phyloP scores from a whole-genome alignment of 2,113 vertebrate species.

The Cephalopholis sonnerati region DNA sequence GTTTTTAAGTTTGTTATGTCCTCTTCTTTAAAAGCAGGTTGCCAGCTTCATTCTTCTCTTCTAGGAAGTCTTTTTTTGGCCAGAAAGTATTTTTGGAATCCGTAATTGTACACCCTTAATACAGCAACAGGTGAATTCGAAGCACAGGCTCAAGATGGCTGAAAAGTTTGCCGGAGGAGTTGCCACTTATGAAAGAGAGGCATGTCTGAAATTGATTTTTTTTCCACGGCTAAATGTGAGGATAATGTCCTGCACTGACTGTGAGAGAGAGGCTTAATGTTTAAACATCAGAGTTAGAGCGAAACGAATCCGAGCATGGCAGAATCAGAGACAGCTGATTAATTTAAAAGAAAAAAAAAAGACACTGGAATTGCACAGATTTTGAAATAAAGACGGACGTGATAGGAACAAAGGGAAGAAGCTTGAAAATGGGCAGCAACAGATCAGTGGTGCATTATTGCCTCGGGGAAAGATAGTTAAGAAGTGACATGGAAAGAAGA shows the following conservation, averaged over 20 bases:
- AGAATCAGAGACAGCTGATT: slow-evolving; percentile 49
- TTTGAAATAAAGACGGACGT: slow-evolving; percentile 15
- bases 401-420: slow-evolving; percentile 42
- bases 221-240: slow-evolving; percentile 12
- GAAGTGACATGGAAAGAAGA: slow-evolving; percentile 22
- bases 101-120: slow-evolving; percentile 56
- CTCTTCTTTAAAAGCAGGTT: background rate
- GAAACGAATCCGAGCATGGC: slow-evolving; percentile 17
- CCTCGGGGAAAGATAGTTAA: slow-evolving; percentile 36
- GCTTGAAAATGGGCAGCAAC: slow-evolving; percentile 11
- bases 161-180: slow-evolving; percentile 8
- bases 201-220: background rate
- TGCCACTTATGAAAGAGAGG: slow-evolving; percentile 12
- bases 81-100: slow-evolving; percentile 66
- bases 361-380: slow-evolving; percentile 10
- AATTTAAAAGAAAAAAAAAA: slow-evolving; percentile 11
- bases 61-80: background rate
- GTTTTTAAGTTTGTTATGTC: background rate
- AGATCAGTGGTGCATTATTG: slow-evolving; percentile 42
- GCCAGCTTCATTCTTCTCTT: background rate
- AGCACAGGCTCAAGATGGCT: slow-evolving; percentile 20
- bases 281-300: background rate
- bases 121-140: slow-evolving; percentile 32
- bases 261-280: slow-evolving; percentile 10
- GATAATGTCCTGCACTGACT: slow-evolving; percentile 20